These are phyloP conservation scores for Anorthoa munda DNA, from an alignment of 2,888 invertebrate genomes.

Conservation along the genomic window DNA sequence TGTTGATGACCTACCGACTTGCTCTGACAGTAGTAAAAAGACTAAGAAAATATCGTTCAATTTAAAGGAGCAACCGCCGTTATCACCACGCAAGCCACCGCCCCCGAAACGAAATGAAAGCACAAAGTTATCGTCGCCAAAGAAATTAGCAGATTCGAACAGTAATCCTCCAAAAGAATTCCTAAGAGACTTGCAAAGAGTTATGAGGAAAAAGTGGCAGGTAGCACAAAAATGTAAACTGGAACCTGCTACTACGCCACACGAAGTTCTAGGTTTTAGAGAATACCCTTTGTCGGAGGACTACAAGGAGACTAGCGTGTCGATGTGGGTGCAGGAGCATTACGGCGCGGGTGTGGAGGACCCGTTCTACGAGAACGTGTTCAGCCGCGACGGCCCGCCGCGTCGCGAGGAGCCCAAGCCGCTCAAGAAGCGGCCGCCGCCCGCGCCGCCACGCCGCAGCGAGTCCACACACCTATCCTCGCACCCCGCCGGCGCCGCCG, in stretches of 20 bases:
- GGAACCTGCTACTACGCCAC: slow-evolving; percentile 96
- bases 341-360: slow-evolving; percentile 92
- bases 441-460: slow-evolving; percentile 97
- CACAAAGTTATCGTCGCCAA: slow-evolving; percentile 94
- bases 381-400: slow-evolving; percentile 76
- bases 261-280: slow-evolving; percentile 97
- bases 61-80: slow-evolving; percentile 88
- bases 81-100: slow-evolving; percentile 92
- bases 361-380: slow-evolving; percentile 95
- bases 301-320: slow-evolving; percentile 95
- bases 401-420: slow-evolving; percentile 83
- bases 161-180: slow-evolving; percentile 95
- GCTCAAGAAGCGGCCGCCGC: slow-evolving; percentile 94
- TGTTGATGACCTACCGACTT: slow-evolving; percentile 90
- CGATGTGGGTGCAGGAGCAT: slow-evolving; percentile 97
- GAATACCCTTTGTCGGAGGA: slow-evolving; percentile 94
- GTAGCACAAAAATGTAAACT: slow-evolving; percentile 97
- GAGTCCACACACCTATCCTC: slow-evolving; percentile 91
- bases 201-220: slow-evolving; percentile 98
- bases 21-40: slow-evolving; percentile 87
- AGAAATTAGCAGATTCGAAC: slow-evolving; percentile 93
- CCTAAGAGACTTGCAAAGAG: slow-evolving; percentile 96
- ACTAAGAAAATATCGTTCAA: slow-evolving; percentile 93
- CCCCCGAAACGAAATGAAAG: slow-evolving; percentile 95
- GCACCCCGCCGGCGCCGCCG: slow-evolving; percentile 75